Conservation (phyloP, 2,113 vertebrate genomes). For the Mobula birostris region DNA sequence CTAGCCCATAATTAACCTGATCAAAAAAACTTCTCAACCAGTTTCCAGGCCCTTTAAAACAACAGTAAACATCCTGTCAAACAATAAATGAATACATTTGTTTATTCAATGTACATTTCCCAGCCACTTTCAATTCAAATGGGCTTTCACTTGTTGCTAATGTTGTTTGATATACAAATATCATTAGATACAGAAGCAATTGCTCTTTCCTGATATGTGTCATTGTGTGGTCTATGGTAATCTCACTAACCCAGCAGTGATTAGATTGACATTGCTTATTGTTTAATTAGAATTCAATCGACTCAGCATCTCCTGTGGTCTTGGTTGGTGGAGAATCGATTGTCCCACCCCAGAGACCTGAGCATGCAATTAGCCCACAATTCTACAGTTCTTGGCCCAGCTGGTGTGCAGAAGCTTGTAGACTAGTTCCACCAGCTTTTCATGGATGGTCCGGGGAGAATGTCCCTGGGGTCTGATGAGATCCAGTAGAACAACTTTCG, state of each 20-base stretch:
- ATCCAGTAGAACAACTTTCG: too few species aligned
- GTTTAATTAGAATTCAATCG: neutral
- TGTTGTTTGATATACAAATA: neutral
- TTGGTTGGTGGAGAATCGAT: too few species aligned
- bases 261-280: neutral
- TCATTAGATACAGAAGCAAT: neutral
- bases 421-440: too few species aligned
- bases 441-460: too few species aligned
- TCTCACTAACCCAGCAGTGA: neutral
- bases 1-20: too few species aligned
- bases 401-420: too few species aligned
- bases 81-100: neutral
- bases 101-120: neutral
- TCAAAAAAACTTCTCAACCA: too few species aligned
- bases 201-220: neutral
- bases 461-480: too few species aligned
- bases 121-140: neutral
- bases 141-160: neutral
- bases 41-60: too few species aligned
- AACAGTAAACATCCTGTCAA: neutral
- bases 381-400: too few species aligned
- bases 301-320: neutral
- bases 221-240: neutral
- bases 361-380: neutral
- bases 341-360: neutral